phyloP scores from a whole-genome alignment of 2,888 invertebrate species.

The Mechanitis messenoides region DNA sequence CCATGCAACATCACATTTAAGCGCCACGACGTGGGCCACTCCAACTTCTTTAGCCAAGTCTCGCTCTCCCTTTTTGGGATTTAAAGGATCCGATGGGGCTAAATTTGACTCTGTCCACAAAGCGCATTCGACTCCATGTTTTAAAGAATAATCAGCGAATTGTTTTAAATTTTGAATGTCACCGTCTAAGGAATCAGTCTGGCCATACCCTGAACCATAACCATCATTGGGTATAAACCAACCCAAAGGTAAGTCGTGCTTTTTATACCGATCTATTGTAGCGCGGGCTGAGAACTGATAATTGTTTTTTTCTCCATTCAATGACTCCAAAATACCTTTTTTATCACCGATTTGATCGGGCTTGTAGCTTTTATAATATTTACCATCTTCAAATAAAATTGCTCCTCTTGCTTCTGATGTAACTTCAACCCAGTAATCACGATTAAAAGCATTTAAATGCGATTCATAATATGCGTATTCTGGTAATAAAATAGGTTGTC shows the following conservation, averaged over 20 bases:
- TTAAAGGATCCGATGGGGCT: constrained; percentile 52
- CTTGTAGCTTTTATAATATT: constrained; percentile 59
- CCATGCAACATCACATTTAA: constrained; percentile 71
- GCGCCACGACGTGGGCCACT: constrained; percentile 55
- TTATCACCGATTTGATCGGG: constrained; percentile 53
- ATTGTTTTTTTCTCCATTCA: constrained; percentile 66
- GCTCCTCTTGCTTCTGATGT: constrained; percentile 41
- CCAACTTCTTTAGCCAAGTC: constrained; percentile 60
- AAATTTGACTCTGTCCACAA: constrained; percentile 67
- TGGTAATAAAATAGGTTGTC: constrained; percentile 59
- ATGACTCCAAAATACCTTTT: constrained; percentile 59
- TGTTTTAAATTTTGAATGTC: constrained; percentile 60
- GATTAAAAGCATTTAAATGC: constrained; percentile 65
- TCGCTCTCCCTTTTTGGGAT: constrained; percentile 67
- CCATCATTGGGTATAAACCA: constrained; percentile 71
- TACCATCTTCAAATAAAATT: constrained; percentile 61
- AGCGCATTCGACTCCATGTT: constrained; percentile 58
- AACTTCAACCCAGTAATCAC: constrained; percentile 68
- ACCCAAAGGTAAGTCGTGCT: constrained; percentile 61
- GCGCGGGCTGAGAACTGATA: constrained; percentile 70
- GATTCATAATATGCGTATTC: constrained; percentile 66
- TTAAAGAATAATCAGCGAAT: constrained; percentile 54
- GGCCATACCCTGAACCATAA: constrained; percentile 67
- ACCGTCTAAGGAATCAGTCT: constrained; percentile 59
- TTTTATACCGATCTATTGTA: constrained; percentile 64